Evolutionary conservation across 2,797 vertebrate genomes (phyloP), one percentile per base, ranked within the genome.

Genomic region (Zenarchopterus dispar): DNA sequence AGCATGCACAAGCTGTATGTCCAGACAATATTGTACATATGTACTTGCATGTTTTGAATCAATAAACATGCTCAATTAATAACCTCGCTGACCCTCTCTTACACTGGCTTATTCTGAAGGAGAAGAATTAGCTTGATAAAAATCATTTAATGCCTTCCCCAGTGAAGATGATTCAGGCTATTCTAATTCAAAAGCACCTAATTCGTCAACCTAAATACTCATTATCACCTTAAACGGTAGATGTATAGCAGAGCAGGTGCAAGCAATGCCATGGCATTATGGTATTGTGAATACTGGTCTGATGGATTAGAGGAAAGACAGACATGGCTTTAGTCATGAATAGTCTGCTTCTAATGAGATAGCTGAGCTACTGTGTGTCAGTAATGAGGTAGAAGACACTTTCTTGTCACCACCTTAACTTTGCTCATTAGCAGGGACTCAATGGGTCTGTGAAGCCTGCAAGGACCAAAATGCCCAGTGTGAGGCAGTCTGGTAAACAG

Each of bases 61-160:
- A 50, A 88, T 82, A 77, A 77, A 72, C 72, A 77, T 69, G 73
- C 52, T 58, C 59, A 80, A 77, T 62, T 64, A 70, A 59, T 39
- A 60, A 18, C 51, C 33, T 78, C 56, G 50, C 70, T 58, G 48
- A 80, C 73, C 78, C 66, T 57, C 57, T 74, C 73, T 82, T 77
- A 70, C 60, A 31, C 56, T 54, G 62, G 60, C 67, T 89, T 87
- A 84, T 85, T 87, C 73, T 81, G 82, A 75, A 70, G 36, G 65
- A 78, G 82, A 89, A 89, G 84, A 91, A 90, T 91, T 84, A 91
- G 77, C 68, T 50, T 18, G 75, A 90, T 88, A 88, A 83, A 81
- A 73, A 88, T 88, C 78, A 66, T 55, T 80, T 88, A 84, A 73
- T 83, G 86, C 81, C 62, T 46, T 77, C 76, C 73, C 77, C 62